These are phyloP conservation scores for Drosophila putrida DNA, from an alignment of 2,888 invertebrate species.

Conservation along the genomic window DNA sequence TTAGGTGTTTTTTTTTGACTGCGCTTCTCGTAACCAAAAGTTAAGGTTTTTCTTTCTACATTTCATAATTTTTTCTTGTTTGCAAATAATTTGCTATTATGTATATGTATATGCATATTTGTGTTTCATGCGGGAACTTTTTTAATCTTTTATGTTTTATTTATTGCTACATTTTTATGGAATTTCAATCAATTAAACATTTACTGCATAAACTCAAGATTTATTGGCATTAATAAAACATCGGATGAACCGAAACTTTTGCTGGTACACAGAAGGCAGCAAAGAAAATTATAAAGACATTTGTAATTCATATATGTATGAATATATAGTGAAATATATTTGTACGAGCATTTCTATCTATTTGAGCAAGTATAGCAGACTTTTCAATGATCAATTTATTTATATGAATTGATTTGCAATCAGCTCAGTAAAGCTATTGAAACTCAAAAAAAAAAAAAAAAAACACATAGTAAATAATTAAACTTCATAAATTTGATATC, in stretches of 20 bases:
- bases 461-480: constrained; percentile 12
- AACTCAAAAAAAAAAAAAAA: not conserved
- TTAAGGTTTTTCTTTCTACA: not conserved
- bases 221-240: constrained; percentile 8
- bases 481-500: constrained; percentile 31
- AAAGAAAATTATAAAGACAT: not conserved
- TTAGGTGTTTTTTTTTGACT: constrained; percentile 17
- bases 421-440: not conserved
- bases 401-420: not conserved
- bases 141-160: constrained; percentile 19
- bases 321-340: not conserved
- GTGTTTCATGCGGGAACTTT: not conserved
- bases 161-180: constrained; percentile 39
- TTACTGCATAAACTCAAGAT: constrained; percentile 30
- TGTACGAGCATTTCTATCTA: constrained; percentile 16
- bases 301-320: not conserved
- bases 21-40: constrained; percentile 1
- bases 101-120: constrained; percentile 30
- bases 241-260: not conserved
- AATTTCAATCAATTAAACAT: constrained; percentile 50
- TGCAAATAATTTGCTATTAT: constrained; percentile 26
- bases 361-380: constrained; percentile 28
- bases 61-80: constrained; percentile 3
- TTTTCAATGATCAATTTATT: not conserved
- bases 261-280: not conserved